Conservation (phyloP, 37 sponge, comb jelly and placozoan species). For the Chondrosia reniformis region DNA sequence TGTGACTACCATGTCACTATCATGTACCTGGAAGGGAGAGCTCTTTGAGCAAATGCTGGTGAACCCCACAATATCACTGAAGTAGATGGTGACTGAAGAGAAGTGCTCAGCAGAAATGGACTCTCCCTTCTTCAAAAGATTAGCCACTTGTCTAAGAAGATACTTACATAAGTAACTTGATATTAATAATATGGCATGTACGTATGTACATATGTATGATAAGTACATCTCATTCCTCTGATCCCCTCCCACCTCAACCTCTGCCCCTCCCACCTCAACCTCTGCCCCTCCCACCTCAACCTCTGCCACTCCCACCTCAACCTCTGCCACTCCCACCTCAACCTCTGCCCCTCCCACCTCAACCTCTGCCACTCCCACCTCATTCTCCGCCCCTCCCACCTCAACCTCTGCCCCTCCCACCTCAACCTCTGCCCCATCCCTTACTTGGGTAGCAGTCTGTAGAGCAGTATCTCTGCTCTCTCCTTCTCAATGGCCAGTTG, state of each 20-base stretch:
- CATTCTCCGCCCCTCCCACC: neutral
- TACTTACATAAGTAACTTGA: too few species aligned
- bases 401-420: neutral
- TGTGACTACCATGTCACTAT: neutral
- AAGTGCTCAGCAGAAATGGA: conserved; percentile 36
- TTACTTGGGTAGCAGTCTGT: conserved; percentile 29
- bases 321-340: neutral
- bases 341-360: neutral
- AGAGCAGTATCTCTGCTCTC: conserved; percentile 17
- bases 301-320: neutral
- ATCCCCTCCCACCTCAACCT: too few species aligned
- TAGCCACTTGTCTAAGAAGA: conserved; percentile 33
- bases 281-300: too few species aligned
- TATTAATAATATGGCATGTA: too few species aligned
- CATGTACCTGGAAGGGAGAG: conserved; percentile 15
- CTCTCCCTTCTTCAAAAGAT: conserved; percentile 33
- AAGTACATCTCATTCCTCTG: too few species aligned
- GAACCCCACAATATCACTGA: conserved; percentile 65
- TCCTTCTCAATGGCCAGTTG: conserved; percentile 20
- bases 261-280: too few species aligned
- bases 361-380: neutral
- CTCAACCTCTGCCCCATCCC: neutral
- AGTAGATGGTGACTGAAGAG: conserved; percentile 45
- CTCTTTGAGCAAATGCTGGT: conserved; percentile 43
- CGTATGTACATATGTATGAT: too few species aligned